Base-by-base conservation (phyloP, 2,888 invertebrate genomes). In the Philopedon plagiatum region DNA sequence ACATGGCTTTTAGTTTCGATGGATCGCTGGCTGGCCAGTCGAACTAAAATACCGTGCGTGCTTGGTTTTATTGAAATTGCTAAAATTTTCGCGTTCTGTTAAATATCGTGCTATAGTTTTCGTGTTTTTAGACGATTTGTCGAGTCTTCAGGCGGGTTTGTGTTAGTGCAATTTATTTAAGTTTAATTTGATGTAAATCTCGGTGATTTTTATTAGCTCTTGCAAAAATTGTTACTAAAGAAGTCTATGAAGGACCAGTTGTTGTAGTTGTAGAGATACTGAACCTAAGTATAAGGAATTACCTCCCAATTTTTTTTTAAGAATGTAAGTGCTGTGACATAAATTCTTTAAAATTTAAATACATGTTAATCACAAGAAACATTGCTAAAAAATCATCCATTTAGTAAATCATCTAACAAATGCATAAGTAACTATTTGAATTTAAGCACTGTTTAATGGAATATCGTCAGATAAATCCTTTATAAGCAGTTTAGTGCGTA, bases 1-100 rank as follows among this genome's bases (percentile, higher is more conserved):
- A 19, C 65, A 41, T 18, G 37, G 37, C 37, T 67, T 67, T 67
- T 58, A 67, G 67, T 67, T 46, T 67, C 58, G 67, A 29, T 58
- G 60, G 54, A 51, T 64, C 64, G 64, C 32, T 54, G 37, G 62
- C 23, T 49, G 29, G 64, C 18, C 51, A 29, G 51, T 54, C 29
- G 51, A 54, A 54, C 51, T 29, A 29, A 51, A 8, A 7, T 29
- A 9, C 8, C 51, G 51, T 54, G 51, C 51, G 29, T 54, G 51
- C 23, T n/a, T 54, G 51, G 26, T 9, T 23, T 21, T 13, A 54
- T 54, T 54, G 15, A 54, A 54, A 54, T 29, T 29, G 15, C 7
- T 54, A 29, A 54, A 15, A 15, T 54, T 54, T 29, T 29, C 51
- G 51, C 15, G 13, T 51, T 15, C 21, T 18, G 29, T 29, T 29